Evolutionary conservation across 2,888 invertebrate species (phyloP).

Genomic region (Leptopilina myrica): DNA sequence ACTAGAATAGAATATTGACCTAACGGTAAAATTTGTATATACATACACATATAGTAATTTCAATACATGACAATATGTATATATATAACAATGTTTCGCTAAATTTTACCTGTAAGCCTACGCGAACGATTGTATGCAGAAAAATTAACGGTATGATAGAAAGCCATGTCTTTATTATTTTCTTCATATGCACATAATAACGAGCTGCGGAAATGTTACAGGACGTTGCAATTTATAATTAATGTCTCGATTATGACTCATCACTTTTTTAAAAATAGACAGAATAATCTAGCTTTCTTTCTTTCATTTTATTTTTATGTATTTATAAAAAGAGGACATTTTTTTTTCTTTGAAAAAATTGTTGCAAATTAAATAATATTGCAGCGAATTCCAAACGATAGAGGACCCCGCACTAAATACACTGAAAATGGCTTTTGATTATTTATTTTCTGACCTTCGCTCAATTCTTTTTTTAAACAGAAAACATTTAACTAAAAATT

Average conservation of each 20-base stretch:
- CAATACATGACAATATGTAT: neutral
- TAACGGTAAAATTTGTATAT: slow-evolving; percentile 9
- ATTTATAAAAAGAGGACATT: no score
- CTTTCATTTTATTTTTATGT: no score
- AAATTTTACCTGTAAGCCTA: slow-evolving; percentile 14
- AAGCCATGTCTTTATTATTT: slow-evolving; percentile 15
- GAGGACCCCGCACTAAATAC: no score
- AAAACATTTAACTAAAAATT: no score
- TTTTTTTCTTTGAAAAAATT: no score
- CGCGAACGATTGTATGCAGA: neutral
- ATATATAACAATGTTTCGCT: neutral
- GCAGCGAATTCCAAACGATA: no score
- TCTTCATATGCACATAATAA: slow-evolving; percentile 12
- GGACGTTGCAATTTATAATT: neutral
- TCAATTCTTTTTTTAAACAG: no score
- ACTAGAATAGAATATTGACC: slow-evolving; percentile 3
- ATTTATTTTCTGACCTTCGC: no score
- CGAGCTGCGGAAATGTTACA: neutral
- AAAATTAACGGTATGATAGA: slow-evolving; percentile 36
- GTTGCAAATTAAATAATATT: no score
- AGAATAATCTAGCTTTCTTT: neutral
- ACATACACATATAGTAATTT: neutral
- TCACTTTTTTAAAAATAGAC: neutral
- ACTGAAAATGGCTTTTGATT: no score
- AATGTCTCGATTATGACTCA: slow-evolving; percentile 4